Base-by-base conservation (phyloP, 2,888 invertebrate species). In the Nomada flava region DNA sequence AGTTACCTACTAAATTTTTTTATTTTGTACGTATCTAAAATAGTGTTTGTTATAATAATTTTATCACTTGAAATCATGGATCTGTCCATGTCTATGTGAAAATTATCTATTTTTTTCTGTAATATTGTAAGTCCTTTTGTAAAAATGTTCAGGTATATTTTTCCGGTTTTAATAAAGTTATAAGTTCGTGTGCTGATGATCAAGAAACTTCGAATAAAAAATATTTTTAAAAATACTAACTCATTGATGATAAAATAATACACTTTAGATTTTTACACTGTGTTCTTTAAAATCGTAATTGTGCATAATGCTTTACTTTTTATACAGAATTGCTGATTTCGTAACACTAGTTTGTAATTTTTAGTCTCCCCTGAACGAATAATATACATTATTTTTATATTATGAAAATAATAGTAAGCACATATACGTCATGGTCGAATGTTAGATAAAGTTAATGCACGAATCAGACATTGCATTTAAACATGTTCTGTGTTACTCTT, bases 1-100 rank as follows among this genome's bases (percentile, higher is more conserved):
- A 92, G 92, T 91, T 92, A 91, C 89, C 90, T 89, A 89, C 73
- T 87, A 79, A 80, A 89, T 86, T 74, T 87, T 88, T 87, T 87
- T 86, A 88, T 87, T 86, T 89, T 88, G 77, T 90, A 86, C 85
- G 76, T 87, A 86, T 76, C 80, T 86, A 87, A 88, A 83, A 82
- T 86, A 88, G 74, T 74, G 78, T 87, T 86, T 85, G 77, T 89
- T 86, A 85, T 82, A 84, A 80, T 89, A 70, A 79, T 84, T 88
- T 88, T 87, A 86, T 83, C 81, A 81, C 80, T 77, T 78, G 74
- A 80, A 82, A 65, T 81, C 72, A 77, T 77, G 80, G 72, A 83
- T 75, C 50, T 69, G 57, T 76, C 80, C 75, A 75, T 83, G 84
- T 69, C 60, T 69, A 82, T 77, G 62, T 74, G 60, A 85, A 70